Evolutionary conservation across 1,140 invertebrate species (phyloP).

Genomic region (Meloidogyne exigua): DNA sequence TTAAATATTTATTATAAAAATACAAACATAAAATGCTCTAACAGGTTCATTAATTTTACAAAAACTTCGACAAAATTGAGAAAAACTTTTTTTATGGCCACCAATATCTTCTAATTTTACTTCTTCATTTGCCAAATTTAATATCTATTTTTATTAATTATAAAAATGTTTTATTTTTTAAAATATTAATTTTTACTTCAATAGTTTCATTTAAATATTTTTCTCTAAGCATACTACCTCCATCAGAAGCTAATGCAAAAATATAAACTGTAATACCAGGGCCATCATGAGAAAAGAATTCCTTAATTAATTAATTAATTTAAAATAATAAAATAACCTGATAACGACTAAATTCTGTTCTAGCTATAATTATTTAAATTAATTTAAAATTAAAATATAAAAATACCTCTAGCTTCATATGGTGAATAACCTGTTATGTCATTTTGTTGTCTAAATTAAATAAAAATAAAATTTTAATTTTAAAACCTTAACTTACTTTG

Average conservation of each 20-base stretch:
- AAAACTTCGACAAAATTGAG: conserved; percentile 54
- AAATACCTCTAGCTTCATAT: conserved; percentile 51
- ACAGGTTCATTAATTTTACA: conserved; percentile 60
- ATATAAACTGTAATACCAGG: conserved; percentile 55
- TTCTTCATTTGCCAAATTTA: conserved; percentile 51
- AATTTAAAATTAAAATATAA: not conserved
- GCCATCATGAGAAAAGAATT: conserved; percentile 55
- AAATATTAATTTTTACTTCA: conserved; percentile 34
- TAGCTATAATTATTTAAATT: conserved; percentile 40
- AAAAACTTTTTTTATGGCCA: conserved; percentile 38
- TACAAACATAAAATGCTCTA: conserved; percentile 48
- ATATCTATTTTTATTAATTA: conserved; percentile 39
- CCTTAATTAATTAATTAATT: conserved; percentile 24
- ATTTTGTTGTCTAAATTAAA: conserved; percentile 56
- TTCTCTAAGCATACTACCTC: conserved; percentile 56
- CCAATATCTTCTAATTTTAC: conserved; percentile 42
- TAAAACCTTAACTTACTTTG: conserved; percentile 19
- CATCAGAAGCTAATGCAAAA: conserved; percentile 55
- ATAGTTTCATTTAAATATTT: conserved; percentile 54
- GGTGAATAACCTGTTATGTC: conserved; percentile 62
- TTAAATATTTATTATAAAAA: not conserved
- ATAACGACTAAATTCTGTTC: conserved; percentile 46
- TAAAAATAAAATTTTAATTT: not conserved
- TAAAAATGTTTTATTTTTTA: conserved; percentile 12
- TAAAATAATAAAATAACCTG: conserved; percentile 8